Conservation (phyloP, 2,888 invertebrate species). For the Mylabris sibirica region DNA sequence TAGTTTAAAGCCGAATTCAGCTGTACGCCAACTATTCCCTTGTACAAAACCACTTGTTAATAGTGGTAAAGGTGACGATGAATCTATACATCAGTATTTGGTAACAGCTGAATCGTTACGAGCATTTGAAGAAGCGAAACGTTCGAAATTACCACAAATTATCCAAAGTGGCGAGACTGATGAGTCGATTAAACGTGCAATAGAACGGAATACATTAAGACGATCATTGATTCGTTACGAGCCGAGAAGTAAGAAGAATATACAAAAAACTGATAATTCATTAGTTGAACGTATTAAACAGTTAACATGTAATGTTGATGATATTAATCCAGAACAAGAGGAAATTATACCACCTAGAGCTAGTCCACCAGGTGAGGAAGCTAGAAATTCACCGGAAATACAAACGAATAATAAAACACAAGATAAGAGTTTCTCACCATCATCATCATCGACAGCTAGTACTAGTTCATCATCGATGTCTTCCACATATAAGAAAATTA, state of each 20-base stretch:
- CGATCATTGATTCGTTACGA: conserved; percentile 75
- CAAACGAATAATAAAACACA: conserved; percentile 41
- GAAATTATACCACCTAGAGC: conserved; percentile 66
- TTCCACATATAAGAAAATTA: conserved; percentile 72
- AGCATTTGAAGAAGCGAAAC: conserved; percentile 72
- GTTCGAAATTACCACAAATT: conserved; percentile 62
- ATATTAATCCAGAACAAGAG: conserved; percentile 54
- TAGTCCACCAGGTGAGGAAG: conserved; percentile 74
- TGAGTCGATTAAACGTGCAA: conserved; percentile 76
- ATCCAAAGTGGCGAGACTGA: conserved; percentile 67
- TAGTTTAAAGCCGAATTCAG: conserved; percentile 76
- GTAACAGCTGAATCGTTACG: conserved; percentile 78
- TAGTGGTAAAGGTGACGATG: conserved; percentile 54
- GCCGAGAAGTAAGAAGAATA: conserved; percentile 60
- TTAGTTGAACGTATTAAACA: conserved; percentile 86
- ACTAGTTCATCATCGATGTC: conserved; percentile 67
- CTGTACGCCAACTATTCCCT: conserved; percentile 84
- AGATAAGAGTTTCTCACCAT: conserved; percentile 70
- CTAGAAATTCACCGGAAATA: conserved; percentile 56
- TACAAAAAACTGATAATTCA: conserved; percentile 74
- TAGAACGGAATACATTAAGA: conserved; percentile 82
- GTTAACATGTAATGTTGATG: conserved; percentile 85
- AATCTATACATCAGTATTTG: conserved; percentile 63
- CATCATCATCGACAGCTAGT: conserved; percentile 66
- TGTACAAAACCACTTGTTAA: conserved; percentile 67